phyloP scores from a whole-genome alignment of 2,113 vertebrate species.

The Euleptes europaea region DNA sequence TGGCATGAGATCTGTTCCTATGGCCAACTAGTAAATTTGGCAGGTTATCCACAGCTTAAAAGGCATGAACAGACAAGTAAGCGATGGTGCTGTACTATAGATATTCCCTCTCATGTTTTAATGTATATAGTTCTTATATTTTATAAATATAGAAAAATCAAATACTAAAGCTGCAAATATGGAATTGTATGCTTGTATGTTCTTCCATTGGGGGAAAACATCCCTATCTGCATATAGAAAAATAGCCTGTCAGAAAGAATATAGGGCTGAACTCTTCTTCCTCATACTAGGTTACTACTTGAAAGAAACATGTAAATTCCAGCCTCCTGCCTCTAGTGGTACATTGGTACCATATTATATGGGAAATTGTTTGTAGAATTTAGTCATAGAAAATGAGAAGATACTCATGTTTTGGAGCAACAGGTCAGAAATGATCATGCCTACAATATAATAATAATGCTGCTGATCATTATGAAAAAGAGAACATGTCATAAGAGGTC shows the following conservation, averaged over 20 bases:
- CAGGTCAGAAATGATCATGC: too few species aligned
- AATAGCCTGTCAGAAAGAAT: neutral
- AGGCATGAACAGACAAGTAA: constrained; percentile 1
- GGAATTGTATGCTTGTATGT: neutral
- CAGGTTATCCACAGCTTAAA: neutral
- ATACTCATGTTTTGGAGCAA: neutral
- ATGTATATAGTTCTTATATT: neutral
- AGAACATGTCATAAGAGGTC: too few species aligned
- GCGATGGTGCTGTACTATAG: neutral
- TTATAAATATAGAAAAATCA: neutral
- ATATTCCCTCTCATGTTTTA: constrained; percentile 1
- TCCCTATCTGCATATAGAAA: neutral
- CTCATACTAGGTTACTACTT: neutral
- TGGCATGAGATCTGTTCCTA: constrained; percentile 16
- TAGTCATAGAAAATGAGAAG: neutral
- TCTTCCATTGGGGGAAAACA: too few species aligned
- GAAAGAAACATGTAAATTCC: neutral
- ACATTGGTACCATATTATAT: neutral
- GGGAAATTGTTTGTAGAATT: neutral
- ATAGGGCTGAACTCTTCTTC: neutral
- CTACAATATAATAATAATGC: too few species aligned
- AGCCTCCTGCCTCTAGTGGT: too few species aligned
- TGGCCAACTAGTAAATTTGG: constrained; percentile 29
- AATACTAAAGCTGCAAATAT: neutral
- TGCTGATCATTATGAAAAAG: too few species aligned